Evolutionary conservation across 2,797 vertebrate species (phyloP), one percentile per base, ranked within the genome.

Genomic region (Chaunax sp.): DNA sequence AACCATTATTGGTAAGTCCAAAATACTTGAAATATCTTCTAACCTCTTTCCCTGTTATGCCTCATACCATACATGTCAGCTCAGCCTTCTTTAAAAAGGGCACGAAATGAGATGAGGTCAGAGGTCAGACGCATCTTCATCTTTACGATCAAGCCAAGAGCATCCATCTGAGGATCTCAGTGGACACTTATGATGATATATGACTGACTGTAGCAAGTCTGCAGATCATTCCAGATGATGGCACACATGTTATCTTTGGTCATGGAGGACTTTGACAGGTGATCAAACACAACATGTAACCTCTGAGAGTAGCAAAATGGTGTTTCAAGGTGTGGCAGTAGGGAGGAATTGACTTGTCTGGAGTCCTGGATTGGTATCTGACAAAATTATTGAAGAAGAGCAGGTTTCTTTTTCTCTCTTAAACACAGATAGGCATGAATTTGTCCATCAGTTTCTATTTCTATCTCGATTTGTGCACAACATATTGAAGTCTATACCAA

Each of bases 151-250:
- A 0, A 40, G 12, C 8, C 18, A 54, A 14, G 35, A 62, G 54
- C 35, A 37, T 72, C 64, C 46, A 71, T 26, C 16, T 7, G 53
- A 69, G 52, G 20, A 44, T 35, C 43, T 59, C 35, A 5, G 46
- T 13, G 25, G 78, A 80, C 56, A 3, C 19, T 80, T 25, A 56
- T 18, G 44, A 75, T 88, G 86, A 91, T 82, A 40, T 74, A 90
- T 8, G 66, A 50, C 44, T 49, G 55, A 55, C 82, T 79, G 78
- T 66, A 80, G 61, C 38, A 47, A 53, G 72, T 69, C 58, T 18
- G 63, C 41, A 64, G 53, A 65, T 75, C 46, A 6, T n/a, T 61
- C 49, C 43, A 65, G 74, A 72, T 13, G 45, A 44, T 7, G 30
- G 44, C 62, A 72, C 78, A 87, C 53, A 40, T 82, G 78, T 75